Evolutionary conservation across 2,113 vertebrate species (phyloP).

Genomic region (Nestor notabilis): DNA sequence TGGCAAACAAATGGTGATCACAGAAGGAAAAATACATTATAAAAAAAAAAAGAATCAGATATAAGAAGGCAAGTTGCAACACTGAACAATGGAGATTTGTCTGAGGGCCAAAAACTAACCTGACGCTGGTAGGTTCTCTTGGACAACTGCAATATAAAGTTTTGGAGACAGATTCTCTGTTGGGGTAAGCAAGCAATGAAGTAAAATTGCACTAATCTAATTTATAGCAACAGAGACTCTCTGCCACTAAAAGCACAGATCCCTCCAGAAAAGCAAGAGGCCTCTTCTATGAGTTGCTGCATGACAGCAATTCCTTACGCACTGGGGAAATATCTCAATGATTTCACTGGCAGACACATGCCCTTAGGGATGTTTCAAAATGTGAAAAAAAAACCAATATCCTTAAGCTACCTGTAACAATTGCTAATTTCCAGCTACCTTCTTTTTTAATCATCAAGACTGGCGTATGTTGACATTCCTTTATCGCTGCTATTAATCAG

Average conservation of each 20-base stretch:
- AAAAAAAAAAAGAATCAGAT: background rate
- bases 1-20: background rate
- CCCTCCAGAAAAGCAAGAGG: slow-evolving; percentile 15
- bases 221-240: slow-evolving; percentile 1
- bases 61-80: slow-evolving; percentile 45
- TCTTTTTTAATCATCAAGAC: slow-evolving; percentile 39
- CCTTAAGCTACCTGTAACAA: slow-evolving; percentile 53
- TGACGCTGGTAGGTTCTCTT: background rate
- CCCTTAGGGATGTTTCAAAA: background rate
- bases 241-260: slow-evolving; percentile 19
- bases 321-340: background rate
- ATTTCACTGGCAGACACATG: slow-evolving; percentile 35
- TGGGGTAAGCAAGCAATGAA: background rate
- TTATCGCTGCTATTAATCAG: slow-evolving; percentile 42
- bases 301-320: background rate
- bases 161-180: background rate
- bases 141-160: background rate
- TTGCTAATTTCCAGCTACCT: slow-evolving; percentile 60
- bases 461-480: slow-evolving; percentile 7
- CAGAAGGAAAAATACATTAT: slow-evolving; percentile 4
- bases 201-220: background rate
- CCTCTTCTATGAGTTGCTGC: background rate
- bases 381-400: slow-evolving; percentile 50
- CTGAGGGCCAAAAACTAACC: slow-evolving; percentile 32
- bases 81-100: slow-evolving; percentile 37